Evolutionary conservation across 2,113 vertebrate species (phyloP).

Genomic region (Nesogale talazaci): DNA sequence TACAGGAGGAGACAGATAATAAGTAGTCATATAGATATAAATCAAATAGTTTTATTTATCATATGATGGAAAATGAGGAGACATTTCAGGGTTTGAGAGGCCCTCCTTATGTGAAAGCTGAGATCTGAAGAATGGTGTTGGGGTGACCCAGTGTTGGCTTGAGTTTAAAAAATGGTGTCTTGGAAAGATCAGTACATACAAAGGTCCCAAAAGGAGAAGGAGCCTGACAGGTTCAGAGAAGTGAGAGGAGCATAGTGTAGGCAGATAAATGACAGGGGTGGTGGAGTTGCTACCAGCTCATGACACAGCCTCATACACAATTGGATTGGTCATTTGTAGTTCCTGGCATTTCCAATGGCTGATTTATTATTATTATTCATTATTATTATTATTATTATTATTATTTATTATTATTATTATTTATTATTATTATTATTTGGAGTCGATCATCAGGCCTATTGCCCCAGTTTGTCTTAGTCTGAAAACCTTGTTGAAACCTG

Average conservation of each 20-base stretch:
- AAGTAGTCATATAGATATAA: background rate
- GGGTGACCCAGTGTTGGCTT: background rate
- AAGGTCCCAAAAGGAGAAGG: background rate
- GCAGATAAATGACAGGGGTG: background rate
- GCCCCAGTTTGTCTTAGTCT: background rate
- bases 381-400: no score
- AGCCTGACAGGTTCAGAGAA: background rate
- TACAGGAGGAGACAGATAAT: background rate
- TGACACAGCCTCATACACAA: background rate
- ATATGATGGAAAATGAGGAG: background rate
- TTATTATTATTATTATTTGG: no score
- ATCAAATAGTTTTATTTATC: background rate
- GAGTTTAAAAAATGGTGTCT: background rate
- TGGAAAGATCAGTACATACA: background rate
- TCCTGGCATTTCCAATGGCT: background rate
- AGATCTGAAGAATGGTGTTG: background rate
- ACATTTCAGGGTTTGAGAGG: background rate
- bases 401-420: no score
- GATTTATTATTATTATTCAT: no score
- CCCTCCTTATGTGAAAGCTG: background rate
- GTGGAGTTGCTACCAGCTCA: background rate
- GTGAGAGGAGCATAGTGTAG: background rate
- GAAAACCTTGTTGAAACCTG: background rate
- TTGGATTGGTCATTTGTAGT: background rate
- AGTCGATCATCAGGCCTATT: background rate